Conservation (phyloP, 2,888 invertebrate species). For the Dryocosmus kuriphilus region DNA sequence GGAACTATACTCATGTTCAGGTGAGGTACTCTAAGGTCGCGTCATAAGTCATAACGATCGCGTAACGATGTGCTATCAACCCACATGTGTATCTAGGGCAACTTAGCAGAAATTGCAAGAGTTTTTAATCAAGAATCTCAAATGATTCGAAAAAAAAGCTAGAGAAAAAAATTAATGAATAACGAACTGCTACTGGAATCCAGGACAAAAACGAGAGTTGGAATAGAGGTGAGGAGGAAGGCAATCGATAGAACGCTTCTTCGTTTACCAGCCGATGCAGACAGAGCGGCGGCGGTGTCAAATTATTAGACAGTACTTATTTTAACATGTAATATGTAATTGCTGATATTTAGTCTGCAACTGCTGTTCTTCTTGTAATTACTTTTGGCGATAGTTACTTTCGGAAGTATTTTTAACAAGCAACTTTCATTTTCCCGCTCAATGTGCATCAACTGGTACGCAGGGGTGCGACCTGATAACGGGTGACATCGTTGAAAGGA, state of each 20-base stretch:
- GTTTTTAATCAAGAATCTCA: neutral
- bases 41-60: slow-evolving; percentile 18
- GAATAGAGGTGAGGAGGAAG: slow-evolving; percentile 45
- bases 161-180: neutral
- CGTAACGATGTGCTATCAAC: neutral
- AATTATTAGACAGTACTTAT: neutral
- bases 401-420: slow-evolving; percentile 27
- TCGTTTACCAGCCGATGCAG: slow-evolving; percentile 31
- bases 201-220: slow-evolving; percentile 32
- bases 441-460: neutral
- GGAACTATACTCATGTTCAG: neutral
- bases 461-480: neutral
- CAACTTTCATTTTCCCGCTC: slow-evolving; percentile 20
- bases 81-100: neutral
- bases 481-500: neutral
- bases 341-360: neutral
- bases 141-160: neutral
- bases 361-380: neutral
- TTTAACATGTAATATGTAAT: neutral
- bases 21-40: slow-evolving; percentile 3
- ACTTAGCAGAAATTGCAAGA: neutral
- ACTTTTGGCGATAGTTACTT: slow-evolving; percentile 6
- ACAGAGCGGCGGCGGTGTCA: slow-evolving; percentile 22
- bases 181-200: neutral
- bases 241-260: slow-evolving; percentile 57